These are phyloP conservation scores for Cantharis nigra DNA, from an alignment of 2,888 invertebrate genomes.

Conservation along the genomic window DNA sequence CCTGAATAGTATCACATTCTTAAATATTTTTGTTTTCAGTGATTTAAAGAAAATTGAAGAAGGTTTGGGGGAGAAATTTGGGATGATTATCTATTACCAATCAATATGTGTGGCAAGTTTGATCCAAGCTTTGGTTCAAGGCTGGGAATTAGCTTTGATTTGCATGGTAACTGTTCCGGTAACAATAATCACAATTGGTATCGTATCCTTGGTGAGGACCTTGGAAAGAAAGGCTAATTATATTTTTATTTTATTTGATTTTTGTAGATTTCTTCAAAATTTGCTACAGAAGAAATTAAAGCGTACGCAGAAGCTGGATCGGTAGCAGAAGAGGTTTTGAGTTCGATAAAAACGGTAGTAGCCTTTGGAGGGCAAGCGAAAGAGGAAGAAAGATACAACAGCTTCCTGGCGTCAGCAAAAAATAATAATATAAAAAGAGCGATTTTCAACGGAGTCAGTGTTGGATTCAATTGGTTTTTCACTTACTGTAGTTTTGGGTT, in stretches of 20 bases:
- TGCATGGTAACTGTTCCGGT: background rate
- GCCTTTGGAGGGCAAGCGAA: constrained; percentile 80
- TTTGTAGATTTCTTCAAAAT: background rate
- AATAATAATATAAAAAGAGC: constrained; percentile 68
- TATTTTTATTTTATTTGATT: too few relatives aligned
- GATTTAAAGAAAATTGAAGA: background rate
- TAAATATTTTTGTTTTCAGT: too few relatives aligned
- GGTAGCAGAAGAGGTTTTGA: constrained; percentile 48
- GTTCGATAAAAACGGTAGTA: constrained; percentile 74
- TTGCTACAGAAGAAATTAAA: background rate
- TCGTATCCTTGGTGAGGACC: constrained; percentile 55
- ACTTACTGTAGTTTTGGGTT: constrained; percentile 75
- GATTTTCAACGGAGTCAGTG: constrained; percentile 70
- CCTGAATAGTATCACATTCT: too few relatives aligned
- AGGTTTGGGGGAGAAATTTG: background rate
- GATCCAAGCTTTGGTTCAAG: background rate
- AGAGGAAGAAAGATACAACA: constrained; percentile 66
- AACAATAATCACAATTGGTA: background rate
- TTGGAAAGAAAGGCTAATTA: background rate
- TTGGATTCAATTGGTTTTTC: constrained; percentile 75
- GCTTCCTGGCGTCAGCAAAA: constrained; percentile 65
- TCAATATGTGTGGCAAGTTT: background rate
- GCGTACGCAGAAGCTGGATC: background rate
- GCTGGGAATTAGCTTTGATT: background rate
- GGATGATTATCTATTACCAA: background rate